Evolutionary conservation across 2,113 vertebrate species (phyloP).

Genomic region (Baryphthengus martii): DNA sequence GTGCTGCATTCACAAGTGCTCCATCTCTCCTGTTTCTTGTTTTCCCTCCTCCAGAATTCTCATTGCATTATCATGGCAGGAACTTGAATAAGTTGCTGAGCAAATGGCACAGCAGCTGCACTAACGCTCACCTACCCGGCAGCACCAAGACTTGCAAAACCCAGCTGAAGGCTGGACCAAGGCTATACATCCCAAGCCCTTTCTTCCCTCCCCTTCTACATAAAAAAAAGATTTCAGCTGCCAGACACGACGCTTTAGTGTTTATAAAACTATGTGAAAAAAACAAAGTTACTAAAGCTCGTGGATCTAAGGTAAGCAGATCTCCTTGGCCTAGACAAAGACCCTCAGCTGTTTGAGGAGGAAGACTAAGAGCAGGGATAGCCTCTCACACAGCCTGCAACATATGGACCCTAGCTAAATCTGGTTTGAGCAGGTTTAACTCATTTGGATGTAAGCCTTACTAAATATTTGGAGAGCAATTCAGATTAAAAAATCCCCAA

Average conservation of each 20-base stretch:
- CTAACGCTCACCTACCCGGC: not conserved
- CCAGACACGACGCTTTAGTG: not conserved
- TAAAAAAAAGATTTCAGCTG: not conserved
- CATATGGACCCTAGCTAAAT: constrained; percentile 30
- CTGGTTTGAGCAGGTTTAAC: constrained; percentile 19
- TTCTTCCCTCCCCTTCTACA: not conserved
- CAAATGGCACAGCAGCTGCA: not conserved
- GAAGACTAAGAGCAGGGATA: not conserved
- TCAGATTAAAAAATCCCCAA: not conserved
- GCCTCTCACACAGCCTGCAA: not conserved
- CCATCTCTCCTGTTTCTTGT: not conserved
- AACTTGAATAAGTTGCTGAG: not conserved
- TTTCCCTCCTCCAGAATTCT: not conserved
- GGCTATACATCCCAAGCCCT: not conserved
- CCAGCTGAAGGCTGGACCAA: not conserved
- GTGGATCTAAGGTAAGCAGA: constrained; percentile 10
- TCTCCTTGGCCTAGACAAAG: not conserved
- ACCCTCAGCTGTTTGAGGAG: not conserved
- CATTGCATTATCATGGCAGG: not conserved
- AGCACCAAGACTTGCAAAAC: not conserved
- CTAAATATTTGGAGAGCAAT: not conserved
- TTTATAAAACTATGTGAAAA: not conserved
- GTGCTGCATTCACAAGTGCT: not conserved
- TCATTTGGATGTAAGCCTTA: not conserved
- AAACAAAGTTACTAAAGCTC: not conserved